Evolutionary conservation across 2,888 invertebrate species (phyloP).

Genomic region (Timandra comae): DNA sequence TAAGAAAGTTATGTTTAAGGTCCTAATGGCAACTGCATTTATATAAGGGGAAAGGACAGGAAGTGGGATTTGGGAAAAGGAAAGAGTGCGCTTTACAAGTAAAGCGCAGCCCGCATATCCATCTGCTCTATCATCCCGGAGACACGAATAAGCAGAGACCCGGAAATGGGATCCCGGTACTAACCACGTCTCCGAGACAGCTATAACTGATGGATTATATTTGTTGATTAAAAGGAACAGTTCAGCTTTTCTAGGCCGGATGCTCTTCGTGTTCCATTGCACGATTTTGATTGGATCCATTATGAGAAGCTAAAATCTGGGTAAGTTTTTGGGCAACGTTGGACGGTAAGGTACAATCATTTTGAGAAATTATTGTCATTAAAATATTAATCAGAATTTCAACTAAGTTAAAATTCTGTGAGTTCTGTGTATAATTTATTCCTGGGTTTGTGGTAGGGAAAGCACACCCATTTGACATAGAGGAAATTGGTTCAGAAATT

Average conservation of each 20-base stretch:
- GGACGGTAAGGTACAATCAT: too few species aligned
- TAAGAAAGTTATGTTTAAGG: not conserved
- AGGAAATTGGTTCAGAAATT: not conserved
- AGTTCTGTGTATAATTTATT: too few species aligned
- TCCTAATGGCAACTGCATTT: not conserved
- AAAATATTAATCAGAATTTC: not conserved
- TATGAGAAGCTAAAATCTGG: not conserved
- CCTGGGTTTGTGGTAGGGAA: not conserved
- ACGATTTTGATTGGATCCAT: not conserved
- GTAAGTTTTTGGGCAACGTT: too few species aligned
- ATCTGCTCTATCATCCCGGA: too few species aligned
- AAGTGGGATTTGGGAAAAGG: not conserved
- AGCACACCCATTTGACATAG: not conserved
- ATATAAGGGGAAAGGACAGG: not conserved
- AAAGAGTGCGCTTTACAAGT: not conserved
- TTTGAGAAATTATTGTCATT: not conserved
- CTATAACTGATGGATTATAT: constrained; percentile 1
- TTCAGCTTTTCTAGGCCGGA: constrained; percentile 1
- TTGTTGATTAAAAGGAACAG: constrained; percentile 1
- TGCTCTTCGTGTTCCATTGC: constrained; percentile 3
- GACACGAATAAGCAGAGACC: not conserved
- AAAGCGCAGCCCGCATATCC: not conserved
- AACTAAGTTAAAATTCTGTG: not conserved
- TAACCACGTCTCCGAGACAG: too few species aligned
- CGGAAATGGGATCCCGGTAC: not conserved